Conservation (phyloP, 2,888 invertebrate genomes). For the Strigamia maritima region DNA sequence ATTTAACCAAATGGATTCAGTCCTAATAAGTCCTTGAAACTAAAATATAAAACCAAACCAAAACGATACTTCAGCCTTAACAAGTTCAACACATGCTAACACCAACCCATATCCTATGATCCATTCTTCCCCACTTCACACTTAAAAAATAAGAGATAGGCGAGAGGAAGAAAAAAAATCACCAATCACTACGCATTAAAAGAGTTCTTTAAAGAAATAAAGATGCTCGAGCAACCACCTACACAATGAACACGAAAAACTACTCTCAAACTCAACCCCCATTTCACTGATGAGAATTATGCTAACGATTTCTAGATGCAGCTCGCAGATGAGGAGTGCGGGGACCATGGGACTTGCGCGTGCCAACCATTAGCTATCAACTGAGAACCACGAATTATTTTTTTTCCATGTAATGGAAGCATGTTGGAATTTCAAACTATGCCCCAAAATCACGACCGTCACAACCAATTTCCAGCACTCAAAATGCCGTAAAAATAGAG, state of each 20-base stretch:
- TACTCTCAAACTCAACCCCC: constrained; percentile 12
- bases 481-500: not conserved
- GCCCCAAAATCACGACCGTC: not conserved
- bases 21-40: not conserved
- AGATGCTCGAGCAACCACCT: not conserved
- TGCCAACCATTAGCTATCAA: constrained; percentile 28
- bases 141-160: not conserved
- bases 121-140: not conserved
- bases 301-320: constrained; percentile 33
- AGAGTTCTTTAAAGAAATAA: not conserved
- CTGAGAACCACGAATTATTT: not conserved
- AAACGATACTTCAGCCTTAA: not conserved
- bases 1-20: not conserved
- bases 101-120: not conserved
- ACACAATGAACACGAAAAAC: constrained; percentile 36
- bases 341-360: not conserved
- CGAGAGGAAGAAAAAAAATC: not conserved
- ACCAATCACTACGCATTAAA: not conserved
- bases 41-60: not conserved
- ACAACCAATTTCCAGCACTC: not conserved
- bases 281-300: constrained; percentile 33
- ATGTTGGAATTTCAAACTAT: not conserved
- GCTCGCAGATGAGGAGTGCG: not conserved
- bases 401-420: constrained; percentile 8
- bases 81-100: not conserved